Base-by-base conservation (phyloP, 2,797 vertebrate species). In the Miichthys miiuy region DNA sequence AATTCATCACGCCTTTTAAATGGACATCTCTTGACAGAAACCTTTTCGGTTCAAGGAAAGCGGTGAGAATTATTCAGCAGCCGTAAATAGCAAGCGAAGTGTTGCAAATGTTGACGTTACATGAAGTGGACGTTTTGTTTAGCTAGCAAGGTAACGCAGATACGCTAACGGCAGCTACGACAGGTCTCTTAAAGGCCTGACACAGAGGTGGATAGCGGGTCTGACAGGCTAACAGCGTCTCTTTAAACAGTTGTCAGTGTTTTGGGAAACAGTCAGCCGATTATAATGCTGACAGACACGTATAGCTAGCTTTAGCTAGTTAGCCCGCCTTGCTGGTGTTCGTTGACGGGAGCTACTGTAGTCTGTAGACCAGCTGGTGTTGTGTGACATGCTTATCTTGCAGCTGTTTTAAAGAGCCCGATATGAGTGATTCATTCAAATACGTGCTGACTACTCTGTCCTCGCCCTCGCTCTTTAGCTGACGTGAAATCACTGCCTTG, bases 81-180 rank as follows among this genome's bases (percentile, higher is more conserved):
- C 48, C 51, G 50, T 12, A 55, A 50, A 56, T 68, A 7, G 2
- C n/a, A n/a, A 75, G 38, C 17, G 38, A 69, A 78, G 25, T 48
- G 70, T 25, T 79, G 77, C 46, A 68, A 75, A 81, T 74, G 50
- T 75, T 48, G 55, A 38, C 65, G 81, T 79, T 81, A 25, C 69
- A n/a, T 63, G 65, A 75, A 81, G 82, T 86, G 82, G 74, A 85
- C 74, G 91, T 87, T 83, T 91, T 91, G 84, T 89, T 90, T 87
- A 89, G 93, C 92, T 94, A 92, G 87, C 87, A 70, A 72, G 75
- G 74, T 84, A 90, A 84, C 82, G 80, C 71, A 72, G 77, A 77
- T 62, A 50, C 54, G 92, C 90, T 91, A 92, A 85, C 87, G 70
- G 47, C 77, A 86, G 85, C 82, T 85, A 87, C 70, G 85, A 50